Evolutionary conservation across 2,113 vertebrate genomes (phyloP).

Genomic region (Puma concolor): DNA sequence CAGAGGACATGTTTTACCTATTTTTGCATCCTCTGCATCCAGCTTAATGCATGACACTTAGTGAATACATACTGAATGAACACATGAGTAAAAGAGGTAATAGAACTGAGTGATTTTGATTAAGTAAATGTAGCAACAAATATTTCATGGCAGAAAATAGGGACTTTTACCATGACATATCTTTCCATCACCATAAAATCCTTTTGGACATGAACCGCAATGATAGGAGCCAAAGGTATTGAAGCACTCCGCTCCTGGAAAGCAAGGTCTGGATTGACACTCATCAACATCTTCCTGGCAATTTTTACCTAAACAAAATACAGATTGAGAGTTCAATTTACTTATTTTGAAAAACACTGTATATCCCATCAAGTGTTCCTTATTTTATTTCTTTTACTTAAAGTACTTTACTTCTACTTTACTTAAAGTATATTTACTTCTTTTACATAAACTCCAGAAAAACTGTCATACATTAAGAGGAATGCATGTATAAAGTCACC

Average conservation of each 20-base stretch:
- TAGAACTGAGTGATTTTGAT: neutral
- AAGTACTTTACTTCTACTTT: neutral
- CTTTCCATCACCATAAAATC: conserved; percentile 88
- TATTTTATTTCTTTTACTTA: neutral
- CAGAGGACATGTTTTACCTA: neutral
- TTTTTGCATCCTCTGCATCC: neutral
- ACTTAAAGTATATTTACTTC: neutral
- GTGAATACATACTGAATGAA: neutral
- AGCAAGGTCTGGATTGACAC: conserved; percentile 89
- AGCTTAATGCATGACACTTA: neutral
- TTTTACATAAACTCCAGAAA: neutral
- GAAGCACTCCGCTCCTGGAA: conserved; percentile 87
- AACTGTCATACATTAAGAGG: neutral
- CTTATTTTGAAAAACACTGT: neutral
- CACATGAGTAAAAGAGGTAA: neutral
- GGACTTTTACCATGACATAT: conserved; percentile 85
- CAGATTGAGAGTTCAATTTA: neutral
- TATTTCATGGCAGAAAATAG: neutral
- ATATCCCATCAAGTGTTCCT: neutral
- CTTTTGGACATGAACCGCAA: conserved; percentile 90
- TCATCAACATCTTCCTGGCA: conserved; percentile 93
- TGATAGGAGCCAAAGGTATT: conserved; percentile 91
- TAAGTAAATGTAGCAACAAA: conserved; percentile 11
- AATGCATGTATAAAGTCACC: neutral
- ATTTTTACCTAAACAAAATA: conserved; percentile 86